Evolutionary conservation across 2,113 vertebrate genomes (phyloP), one percentile per base, ranked within the genome.

Genomic region (Brevimyrus niger): DNA sequence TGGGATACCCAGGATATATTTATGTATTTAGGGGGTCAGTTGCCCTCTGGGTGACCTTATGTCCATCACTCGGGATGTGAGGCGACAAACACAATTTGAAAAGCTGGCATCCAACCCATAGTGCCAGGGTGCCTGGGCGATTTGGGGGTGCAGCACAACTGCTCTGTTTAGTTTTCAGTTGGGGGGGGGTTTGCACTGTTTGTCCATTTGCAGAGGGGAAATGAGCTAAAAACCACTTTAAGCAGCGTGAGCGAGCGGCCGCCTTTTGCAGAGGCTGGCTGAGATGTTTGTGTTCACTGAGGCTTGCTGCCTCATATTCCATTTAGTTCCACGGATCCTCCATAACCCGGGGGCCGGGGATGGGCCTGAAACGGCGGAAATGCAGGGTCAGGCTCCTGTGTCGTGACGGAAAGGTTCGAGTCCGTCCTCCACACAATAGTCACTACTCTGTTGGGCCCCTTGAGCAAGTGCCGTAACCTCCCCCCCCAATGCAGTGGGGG

Each of bases 1-100:
- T 2, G 31, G 89, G 27, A 46, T 44, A 87, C 27, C 46, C 10
- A 11, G 50, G 48, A 90, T 88, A 69, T 38, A 85, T 65, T 85
- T 65, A 90, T 83, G 51, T 38, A 69, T 65, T 85, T 65, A 69
- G 76, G 48, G 13, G 65, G 51, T 21, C 76, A 58, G 42, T 53
- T 58, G 3, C 87, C 87, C 90, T 13, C 17, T 35, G 90, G 80
- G 87, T 86, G 80, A 44, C 53, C 84, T 90, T 84, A 90, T 17
- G 42, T 42, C 85, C 73, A 44, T 90, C 87, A 50, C 27, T 35
- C 19, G 53, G 82, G 80, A 51, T 50, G 83, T 17, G 87, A 50
- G n/a, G 15, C 44, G 35, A 46, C 48, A 17, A 15, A 88, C 83
- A 85, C 23, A 85, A 23, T 38, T 50, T 65, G 80, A 85, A 31